Percentiles rank a stretch among this genome's conserved stretches.
phyloP scores from a whole-genome alignment of 2,113 vertebrate genomes.

The Tyrannus savana region DNA sequence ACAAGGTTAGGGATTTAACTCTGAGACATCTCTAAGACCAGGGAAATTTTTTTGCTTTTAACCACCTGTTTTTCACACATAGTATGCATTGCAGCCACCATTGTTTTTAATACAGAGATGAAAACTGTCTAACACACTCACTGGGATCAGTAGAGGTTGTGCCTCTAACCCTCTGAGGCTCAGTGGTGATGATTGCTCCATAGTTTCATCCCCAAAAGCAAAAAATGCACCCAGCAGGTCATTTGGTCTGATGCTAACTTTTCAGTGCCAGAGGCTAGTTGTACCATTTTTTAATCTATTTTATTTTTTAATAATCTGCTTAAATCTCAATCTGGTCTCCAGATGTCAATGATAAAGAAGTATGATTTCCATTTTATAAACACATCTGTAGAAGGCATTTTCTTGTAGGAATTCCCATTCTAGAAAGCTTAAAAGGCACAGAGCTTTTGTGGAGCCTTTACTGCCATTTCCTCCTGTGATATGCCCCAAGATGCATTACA shows the following conservation, averaged over 20 bases:
- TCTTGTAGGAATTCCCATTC: slow-evolving; percentile 47
- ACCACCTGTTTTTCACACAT: background rate
- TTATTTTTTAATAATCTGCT: slow-evolving; percentile 69
- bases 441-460: background rate
- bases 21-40: background rate
- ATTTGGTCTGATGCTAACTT: slow-evolving; percentile 53
- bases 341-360: slow-evolving; percentile 82
- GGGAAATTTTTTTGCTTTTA: background rate
- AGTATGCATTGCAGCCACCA: background rate
- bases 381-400: slow-evolving; percentile 78
- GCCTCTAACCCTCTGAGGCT: background rate
- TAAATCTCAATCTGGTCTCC: slow-evolving; percentile 81
- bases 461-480: background rate
- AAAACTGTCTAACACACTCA: background rate
- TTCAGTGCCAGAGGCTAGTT: slow-evolving; percentile 36
- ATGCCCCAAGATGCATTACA: background rate
- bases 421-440: background rate
- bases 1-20: background rate
- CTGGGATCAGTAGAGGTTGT: background rate
- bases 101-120: background rate
- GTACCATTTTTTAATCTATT: slow-evolving; percentile 41
- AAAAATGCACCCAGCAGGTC: slow-evolving; percentile 11
- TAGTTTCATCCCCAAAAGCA: slow-evolving; percentile 25
- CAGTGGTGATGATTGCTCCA: background rate
- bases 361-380: slow-evolving; percentile 74